Percentiles rank a stretch among this genome's conserved stretches.
These are phyloP conservation scores for Mesocricetus auratus DNA, from an alignment of 2,113 vertebrate genomes.

Conservation along the genomic window DNA sequence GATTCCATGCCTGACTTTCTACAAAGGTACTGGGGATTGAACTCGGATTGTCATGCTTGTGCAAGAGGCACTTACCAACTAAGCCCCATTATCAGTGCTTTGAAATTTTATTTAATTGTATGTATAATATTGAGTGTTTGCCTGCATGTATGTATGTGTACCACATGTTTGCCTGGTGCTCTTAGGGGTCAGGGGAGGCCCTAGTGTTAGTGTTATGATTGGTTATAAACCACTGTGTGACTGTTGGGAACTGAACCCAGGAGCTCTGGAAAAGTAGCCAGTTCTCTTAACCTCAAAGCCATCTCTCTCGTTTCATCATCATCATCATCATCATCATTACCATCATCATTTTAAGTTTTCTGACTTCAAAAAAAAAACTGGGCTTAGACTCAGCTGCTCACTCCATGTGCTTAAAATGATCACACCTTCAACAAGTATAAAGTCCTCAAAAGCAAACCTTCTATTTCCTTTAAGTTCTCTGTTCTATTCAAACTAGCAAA, in stretches of 20 bases:
- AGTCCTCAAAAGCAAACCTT: constrained; percentile 26
- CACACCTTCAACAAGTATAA: constrained; percentile 2
- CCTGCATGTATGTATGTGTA: not conserved
- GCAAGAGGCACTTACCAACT: not conserved
- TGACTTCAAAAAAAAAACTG: not conserved
- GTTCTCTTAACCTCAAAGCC: not conserved
- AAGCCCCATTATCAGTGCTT: not conserved
- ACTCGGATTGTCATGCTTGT: not conserved
- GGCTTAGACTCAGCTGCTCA: not conserved
- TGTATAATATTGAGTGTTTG: not conserved
- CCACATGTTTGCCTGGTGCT: not conserved
- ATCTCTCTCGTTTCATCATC: not conserved
- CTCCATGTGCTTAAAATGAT: not conserved
- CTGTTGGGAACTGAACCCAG: not conserved
- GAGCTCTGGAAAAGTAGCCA: not conserved
- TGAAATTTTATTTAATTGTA: not conserved
- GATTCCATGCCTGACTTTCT: not conserved
- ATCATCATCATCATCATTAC: not conserved
- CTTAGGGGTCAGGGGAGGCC: not conserved
- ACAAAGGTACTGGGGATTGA: not conserved
- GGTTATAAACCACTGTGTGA: not conserved
- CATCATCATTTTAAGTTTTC: not conserved
- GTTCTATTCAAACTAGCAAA: constrained; percentile 57
- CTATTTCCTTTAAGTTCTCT: constrained; percentile 25
- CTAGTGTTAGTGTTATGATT: not conserved